Conservation (phyloP, 2,888 invertebrate species). For the Pardosa pseudoannulata region DNA sequence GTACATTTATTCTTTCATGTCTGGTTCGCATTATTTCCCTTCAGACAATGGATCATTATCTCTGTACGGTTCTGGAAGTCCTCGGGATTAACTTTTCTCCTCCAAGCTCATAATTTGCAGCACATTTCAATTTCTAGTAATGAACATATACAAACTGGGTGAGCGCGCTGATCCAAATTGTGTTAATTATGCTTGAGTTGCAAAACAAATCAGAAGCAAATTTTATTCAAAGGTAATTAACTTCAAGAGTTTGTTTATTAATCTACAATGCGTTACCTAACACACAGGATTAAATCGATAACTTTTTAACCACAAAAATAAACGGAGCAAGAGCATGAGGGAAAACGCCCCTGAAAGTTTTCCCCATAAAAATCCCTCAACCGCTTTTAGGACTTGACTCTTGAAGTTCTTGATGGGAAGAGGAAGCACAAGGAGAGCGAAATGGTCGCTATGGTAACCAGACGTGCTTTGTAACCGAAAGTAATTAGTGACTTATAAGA, state of each 20-base stretch:
- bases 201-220: background rate
- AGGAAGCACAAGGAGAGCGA: background rate
- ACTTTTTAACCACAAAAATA: background rate
- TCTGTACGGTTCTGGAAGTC: background rate
- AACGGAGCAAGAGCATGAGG: background rate
- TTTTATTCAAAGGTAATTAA: background rate
- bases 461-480: constrained; percentile 16
- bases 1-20: background rate
- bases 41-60: background rate
- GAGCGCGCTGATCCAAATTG: background rate
- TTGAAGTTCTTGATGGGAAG: constrained; percentile 8
- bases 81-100: background rate
- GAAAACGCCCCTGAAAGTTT: background rate
- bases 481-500: constrained; percentile 32
- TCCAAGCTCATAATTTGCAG: background rate
- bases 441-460: background rate
- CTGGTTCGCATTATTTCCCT: background rate
- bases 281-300: background rate
- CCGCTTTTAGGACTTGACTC: background rate
- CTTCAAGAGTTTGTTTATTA: background rate
- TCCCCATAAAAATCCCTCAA: background rate
- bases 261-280: background rate
- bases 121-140: background rate
- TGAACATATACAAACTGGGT: background rate
- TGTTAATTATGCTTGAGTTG: background rate